A percentile compares a stretch with the other conserved stretches of the same genome.
phyloP scores from a whole-genome alignment of 2,797 vertebrate species.

The Sebastolobus alascanus region DNA sequence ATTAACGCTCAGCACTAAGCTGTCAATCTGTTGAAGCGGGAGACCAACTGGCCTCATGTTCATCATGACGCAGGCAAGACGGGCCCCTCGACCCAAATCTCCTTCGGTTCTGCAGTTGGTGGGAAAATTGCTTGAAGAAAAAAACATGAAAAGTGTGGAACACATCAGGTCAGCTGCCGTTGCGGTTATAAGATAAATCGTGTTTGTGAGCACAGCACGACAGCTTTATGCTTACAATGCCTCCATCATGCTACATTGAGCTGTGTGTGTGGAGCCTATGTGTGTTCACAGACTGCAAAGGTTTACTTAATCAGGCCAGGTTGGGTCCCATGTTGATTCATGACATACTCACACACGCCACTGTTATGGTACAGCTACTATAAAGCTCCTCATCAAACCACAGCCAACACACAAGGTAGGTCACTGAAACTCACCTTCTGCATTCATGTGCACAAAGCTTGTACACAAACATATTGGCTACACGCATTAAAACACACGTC shows the following conservation, averaged over 20 bases:
- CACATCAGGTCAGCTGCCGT: slow-evolving; percentile 14
- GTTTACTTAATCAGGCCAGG: slow-evolving; percentile 56
- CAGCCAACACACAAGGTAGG: slow-evolving; percentile 5
- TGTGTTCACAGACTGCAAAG: slow-evolving; percentile 23
- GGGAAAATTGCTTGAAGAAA: slow-evolving; percentile 41
- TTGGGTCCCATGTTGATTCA: slow-evolving; percentile 44
- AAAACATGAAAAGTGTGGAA: slow-evolving; percentile 17
- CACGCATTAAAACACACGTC: slow-evolving; percentile 2
- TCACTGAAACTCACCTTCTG: slow-evolving; percentile 33
- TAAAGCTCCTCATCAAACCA: slow-evolving; percentile 13
- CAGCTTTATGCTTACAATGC: slow-evolving; percentile 19
- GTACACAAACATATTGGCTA: neutral
- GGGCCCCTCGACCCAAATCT: slow-evolving; percentile 59
- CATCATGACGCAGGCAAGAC: slow-evolving; percentile 40
- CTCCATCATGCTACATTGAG: slow-evolving; percentile 3
- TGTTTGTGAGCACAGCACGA: slow-evolving; percentile 19
- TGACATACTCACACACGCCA: neutral
- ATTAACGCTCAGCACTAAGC: slow-evolving; percentile 56
- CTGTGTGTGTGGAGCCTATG: neutral
- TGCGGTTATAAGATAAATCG: slow-evolving; percentile 18
- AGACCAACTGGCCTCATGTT: slow-evolving; percentile 50
- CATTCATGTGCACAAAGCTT: slow-evolving; percentile 20
- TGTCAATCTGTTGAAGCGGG: slow-evolving; percentile 64
- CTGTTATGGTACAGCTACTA: slow-evolving; percentile 15
- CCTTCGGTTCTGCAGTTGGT: slow-evolving; percentile 30